Evolutionary conservation across 2,797 vertebrate genomes (phyloP), one percentile per base, ranked within the genome.

Genomic region (Ambastaia sidthimunki): DNA sequence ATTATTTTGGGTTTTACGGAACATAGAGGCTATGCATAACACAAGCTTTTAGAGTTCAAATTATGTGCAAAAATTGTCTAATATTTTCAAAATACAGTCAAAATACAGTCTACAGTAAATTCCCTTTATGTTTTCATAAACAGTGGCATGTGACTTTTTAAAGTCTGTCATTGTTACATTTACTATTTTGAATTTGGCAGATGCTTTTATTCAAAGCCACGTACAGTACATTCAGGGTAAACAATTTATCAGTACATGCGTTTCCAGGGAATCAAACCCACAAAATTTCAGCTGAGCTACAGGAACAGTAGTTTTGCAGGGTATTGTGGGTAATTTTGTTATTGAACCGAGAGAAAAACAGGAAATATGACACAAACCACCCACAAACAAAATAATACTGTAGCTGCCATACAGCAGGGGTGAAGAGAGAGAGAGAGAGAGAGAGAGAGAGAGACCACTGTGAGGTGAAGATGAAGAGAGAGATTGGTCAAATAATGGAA

Each of bases 401-500:
- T 9, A 59, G 34, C 44, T 19, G 7, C 18, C 18, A 13, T 48
- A 34, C 44, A 23, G 13, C 15, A 52, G n/a, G 44, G 57, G 28
- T 52, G 25, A 52, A 19, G 16, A 48, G 47, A 78, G 28, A 62
- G 41, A 78, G 10, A 62, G 31, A 37, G 15, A 66, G 18, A 41
- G 37, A 41, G 9, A 41, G 37, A 41, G 37, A 41, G 37, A 11
- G 41, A 44, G 41, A 11, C 41, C 9, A 44, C 41, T 44, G 41
- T 44, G 41, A 67, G 18, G 21, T 18, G n/a, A 21, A 68, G 37
- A 68, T 44, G 44, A 47, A 23, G 63, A 47, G n/a, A 47, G 34
- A 19, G 60, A 69, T 57, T 44, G 18, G 37, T 52, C 25, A 54
- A 70, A 70, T 70, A 54, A 41, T 69, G 16, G 41, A 74, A 50